Percentiles rank a stretch among this genome's conserved stretches.
Conservation (phyloP, 2,797 vertebrate species). For the Hypotaenidia philippensis region DNA sequence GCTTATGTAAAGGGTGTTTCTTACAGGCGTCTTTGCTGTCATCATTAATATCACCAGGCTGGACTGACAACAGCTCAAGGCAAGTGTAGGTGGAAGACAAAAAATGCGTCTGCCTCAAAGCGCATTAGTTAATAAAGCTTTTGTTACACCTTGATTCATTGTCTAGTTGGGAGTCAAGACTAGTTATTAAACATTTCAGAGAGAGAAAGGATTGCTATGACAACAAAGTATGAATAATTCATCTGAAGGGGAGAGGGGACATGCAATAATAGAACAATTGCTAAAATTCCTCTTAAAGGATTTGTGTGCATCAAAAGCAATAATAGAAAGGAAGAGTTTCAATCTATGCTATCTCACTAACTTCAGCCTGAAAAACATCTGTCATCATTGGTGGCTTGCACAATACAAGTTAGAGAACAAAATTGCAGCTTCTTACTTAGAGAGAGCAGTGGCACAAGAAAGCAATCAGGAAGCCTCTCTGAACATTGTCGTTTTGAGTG, state of each 20-base stretch:
- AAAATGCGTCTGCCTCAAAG: not conserved
- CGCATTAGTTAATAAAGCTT: slow-evolving; percentile 45
- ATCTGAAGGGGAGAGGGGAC: slow-evolving; percentile 46
- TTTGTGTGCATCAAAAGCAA: slow-evolving; percentile 62
- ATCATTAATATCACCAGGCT: not conserved
- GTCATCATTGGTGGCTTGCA: slow-evolving; percentile 42
- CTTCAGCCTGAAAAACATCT: slow-evolving; percentile 50
- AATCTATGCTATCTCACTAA: slow-evolving; percentile 49
- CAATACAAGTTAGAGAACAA: slow-evolving; percentile 30
- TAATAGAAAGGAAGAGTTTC: slow-evolving; percentile 54
- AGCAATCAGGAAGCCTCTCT: slow-evolving; percentile 6
- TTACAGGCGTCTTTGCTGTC: not conserved
- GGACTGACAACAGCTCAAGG: not conserved
- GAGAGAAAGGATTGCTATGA: slow-evolving; percentile 63
- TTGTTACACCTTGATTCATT: slow-evolving; percentile 55
- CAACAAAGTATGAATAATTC: slow-evolving; percentile 76
- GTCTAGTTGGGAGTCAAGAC: slow-evolving; percentile 53
- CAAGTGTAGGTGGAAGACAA: not conserved
- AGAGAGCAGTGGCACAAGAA: not conserved
- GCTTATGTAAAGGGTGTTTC: not conserved
- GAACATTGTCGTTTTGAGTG: not conserved
- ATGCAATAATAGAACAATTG: slow-evolving; percentile 63
- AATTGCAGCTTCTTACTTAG: slow-evolving; percentile 35
- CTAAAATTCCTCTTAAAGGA: slow-evolving; percentile 69
- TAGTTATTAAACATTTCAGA: slow-evolving; percentile 76